Evolutionary conservation across 1,140 invertebrate species (phyloP).

Genomic region (Bradynema listronoti): DNA sequence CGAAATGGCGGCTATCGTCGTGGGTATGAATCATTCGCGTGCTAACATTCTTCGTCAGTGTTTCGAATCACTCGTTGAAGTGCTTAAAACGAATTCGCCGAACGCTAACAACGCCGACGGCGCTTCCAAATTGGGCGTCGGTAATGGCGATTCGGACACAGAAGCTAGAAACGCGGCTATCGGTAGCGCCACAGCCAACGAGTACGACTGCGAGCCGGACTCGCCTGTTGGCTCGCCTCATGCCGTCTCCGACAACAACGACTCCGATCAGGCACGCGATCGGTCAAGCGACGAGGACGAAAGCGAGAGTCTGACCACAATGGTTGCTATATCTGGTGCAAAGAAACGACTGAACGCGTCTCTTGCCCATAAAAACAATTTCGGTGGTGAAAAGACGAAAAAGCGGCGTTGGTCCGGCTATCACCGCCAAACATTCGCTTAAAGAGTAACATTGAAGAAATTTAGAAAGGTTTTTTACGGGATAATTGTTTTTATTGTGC

Average conservation of each 20-base stretch:
- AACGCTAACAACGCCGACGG: not conserved
- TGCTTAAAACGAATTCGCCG: constrained; percentile 2
- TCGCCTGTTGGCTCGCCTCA: not conserved
- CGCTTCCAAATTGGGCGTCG: too few relatives aligned
- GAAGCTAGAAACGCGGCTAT: constrained; percentile 1
- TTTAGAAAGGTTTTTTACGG: too few relatives aligned
- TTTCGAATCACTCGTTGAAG: constrained; percentile 16
- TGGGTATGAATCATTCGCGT: constrained; percentile 1
- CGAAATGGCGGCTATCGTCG: constrained; percentile 10
- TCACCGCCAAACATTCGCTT: constrained; percentile 8
- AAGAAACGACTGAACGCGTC: too few relatives aligned
- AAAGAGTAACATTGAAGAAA: too few relatives aligned
- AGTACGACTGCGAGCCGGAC: not conserved
- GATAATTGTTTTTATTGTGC: too few relatives aligned
- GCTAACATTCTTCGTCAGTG: constrained; percentile 14
- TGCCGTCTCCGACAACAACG: not conserved
- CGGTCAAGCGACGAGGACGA: not conserved
- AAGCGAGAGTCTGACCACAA: not conserved
- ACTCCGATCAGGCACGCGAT: constrained; percentile 6
- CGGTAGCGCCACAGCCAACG: not conserved
- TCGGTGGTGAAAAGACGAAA: too few relatives aligned
- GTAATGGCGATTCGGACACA: not conserved
- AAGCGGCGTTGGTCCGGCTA: not conserved
- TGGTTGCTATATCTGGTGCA: too few relatives aligned
- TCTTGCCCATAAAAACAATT: too few relatives aligned